These are phyloP conservation scores for Ictidomys tridecemlineatus DNA, from an alignment of 2,113 vertebrate genomes.

Conservation along the genomic window DNA sequence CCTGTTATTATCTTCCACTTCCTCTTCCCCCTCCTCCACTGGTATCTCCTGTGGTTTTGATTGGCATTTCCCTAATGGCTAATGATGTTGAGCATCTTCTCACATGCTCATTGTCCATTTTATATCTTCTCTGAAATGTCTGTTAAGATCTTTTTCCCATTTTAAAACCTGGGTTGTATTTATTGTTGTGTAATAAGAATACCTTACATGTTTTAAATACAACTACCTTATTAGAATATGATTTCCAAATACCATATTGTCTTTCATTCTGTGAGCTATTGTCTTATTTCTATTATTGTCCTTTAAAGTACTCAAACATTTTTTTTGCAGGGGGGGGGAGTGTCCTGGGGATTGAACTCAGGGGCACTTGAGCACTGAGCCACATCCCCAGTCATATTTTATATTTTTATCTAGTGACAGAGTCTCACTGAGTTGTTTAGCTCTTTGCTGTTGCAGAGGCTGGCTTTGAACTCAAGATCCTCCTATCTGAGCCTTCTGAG, in stretches of 20 bases:
- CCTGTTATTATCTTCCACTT: not conserved
- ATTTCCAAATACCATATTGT: slow-evolving; percentile 2
- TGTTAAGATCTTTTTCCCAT: not conserved
- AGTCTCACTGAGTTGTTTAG: too few species aligned
- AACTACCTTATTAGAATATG: not conserved
- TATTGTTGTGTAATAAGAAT: not conserved
- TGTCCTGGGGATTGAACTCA: too few species aligned
- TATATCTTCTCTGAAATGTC: not conserved
- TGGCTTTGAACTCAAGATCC: too few species aligned
- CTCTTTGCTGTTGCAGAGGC: too few species aligned
- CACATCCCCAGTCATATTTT: too few species aligned
- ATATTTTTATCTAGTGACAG: too few species aligned
- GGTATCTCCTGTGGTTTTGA: not conserved
- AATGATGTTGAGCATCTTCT: not conserved
- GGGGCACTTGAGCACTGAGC: too few species aligned
- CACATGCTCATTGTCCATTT: not conserved
- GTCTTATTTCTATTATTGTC: not conserved
- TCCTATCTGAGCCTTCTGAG: too few species aligned
- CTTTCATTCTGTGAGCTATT: not conserved
- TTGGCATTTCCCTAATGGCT: not conserved
- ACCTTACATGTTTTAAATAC: not conserved
- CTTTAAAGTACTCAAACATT: not conserved
- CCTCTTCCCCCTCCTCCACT: not conserved
- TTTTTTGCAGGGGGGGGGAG: not conserved
- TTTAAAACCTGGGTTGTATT: not conserved